Evolutionary conservation across 2,797 vertebrate genomes (phyloP), one percentile per base, ranked within the genome.

Genomic region (Lacerta bilineata): DNA sequence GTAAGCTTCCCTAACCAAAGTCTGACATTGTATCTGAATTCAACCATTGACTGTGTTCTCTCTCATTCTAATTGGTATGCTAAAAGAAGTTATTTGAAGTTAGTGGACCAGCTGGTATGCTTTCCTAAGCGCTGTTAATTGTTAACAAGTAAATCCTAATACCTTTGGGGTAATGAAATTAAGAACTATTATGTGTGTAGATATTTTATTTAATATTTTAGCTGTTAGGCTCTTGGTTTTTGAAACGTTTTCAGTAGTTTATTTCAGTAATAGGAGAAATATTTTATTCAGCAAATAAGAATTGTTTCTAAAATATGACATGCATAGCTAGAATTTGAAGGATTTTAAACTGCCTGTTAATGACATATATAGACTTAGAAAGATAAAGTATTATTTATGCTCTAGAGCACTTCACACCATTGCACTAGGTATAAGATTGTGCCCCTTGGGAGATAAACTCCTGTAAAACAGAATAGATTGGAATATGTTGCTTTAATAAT

Each of bases 251-350:
- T 66, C 61, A 2, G 29, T n/a, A 33, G 2, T 71, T n/a, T 59
- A 55, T 74, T 84, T 25, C 43, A 15, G 43, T 83, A 71, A 72
- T 20, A 13, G 13, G 41, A n/a, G 29, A 75, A 59, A 84, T 27
- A 84, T 29, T 39, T 9, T 84, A 39, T 46, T 64, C 9, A 20
- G 39, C 36, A 36, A 46, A 75, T 39, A 75, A 76, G 59, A 41
- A 85, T 61, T n/a, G 41, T 33, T 79, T 61, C 8, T 43, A 72
- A 72, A 46, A 33, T 66, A 66, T 7, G 15, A 72, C n/a, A 13
- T 85, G 20, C 8, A 64, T 23, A 84, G 59, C 85, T 36, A 84
- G 33, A 80, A 46, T 84, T 41, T 80, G 9, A 87, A 84, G 20
- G 20, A 71, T 88, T 36, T 81, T 39, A 50, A 76, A 68, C 59